Conservation (phyloP, 2,888 invertebrate genomes). For the Drosophila niveifrons region DNA sequence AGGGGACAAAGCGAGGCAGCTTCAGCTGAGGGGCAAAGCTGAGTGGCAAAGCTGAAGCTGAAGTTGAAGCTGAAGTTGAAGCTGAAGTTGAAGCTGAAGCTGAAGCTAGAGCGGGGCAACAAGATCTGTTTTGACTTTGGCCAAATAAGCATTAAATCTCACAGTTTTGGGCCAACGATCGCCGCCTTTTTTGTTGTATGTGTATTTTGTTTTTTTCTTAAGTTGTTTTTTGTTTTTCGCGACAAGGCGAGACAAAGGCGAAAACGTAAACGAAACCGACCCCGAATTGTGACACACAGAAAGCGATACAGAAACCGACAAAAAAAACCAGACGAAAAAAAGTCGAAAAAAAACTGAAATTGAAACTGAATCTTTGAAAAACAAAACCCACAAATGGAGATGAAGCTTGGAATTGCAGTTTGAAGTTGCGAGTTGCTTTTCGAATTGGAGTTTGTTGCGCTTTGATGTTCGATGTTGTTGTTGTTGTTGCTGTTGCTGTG, state of each 20-base stretch:
- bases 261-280: constrained; percentile 32
- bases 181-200: constrained; percentile 11
- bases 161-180: constrained; percentile 59
- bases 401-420: constrained; percentile 6
- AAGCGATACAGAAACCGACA: constrained; percentile 10
- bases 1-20: constrained; percentile 1
- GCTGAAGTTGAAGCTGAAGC: constrained; percentile 5
- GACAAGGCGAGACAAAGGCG: constrained; percentile 19
- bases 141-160: constrained; percentile 82
- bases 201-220: neutral
- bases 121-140: constrained; percentile 81
- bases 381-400: constrained; percentile 8
- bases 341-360: constrained; percentile 10
- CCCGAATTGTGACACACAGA: neutral
- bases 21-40: neutral
- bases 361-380: constrained; percentile 30
- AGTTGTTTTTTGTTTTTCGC: neutral
- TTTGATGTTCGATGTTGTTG: constrained; percentile 48
- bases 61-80: constrained; percentile 8
- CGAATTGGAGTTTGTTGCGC: constrained; percentile 52
- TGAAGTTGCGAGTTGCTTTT: constrained; percentile 17
- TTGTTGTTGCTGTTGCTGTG: constrained; percentile 21
- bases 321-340: too few relatives aligned
- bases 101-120: constrained; percentile 33
- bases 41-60: constrained; percentile 13